Conservation (phyloP, 2,797 vertebrate genomes). For the Tachyglossus aculeatus region DNA sequence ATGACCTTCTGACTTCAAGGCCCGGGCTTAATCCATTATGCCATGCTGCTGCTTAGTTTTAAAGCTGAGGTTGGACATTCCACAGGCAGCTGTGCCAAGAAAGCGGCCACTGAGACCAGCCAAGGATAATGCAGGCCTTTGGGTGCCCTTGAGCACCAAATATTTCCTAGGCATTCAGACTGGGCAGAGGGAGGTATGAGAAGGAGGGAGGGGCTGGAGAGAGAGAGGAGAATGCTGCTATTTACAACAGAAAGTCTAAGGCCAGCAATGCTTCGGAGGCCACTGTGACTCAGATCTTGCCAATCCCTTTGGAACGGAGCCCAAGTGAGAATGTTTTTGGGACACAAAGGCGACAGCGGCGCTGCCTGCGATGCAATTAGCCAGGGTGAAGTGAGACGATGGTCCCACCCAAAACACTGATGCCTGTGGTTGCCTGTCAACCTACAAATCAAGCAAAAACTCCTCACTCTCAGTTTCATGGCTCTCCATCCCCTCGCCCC, state of each 20-base stretch:
- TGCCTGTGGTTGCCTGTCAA: too few species aligned
- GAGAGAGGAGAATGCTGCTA: slow-evolving; percentile 15
- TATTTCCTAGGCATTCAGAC: neutral
- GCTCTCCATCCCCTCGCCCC: too few species aligned
- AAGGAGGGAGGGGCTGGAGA: slow-evolving; percentile 37
- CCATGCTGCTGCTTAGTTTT: too few species aligned
- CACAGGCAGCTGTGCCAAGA: neutral
- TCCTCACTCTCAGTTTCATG: too few species aligned
- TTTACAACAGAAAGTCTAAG: neutral
- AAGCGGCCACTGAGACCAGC: neutral
- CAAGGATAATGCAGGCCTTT: neutral
- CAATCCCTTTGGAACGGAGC: slow-evolving; percentile 5
- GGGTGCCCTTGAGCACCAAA: slow-evolving; percentile 26
- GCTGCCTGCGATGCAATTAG: too few species aligned
- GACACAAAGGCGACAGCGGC: too few species aligned
- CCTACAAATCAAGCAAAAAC: too few species aligned
- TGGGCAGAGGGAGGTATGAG: too few species aligned
- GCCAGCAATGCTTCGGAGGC: neutral
- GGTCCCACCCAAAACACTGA: too few species aligned
- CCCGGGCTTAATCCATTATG: too few species aligned
- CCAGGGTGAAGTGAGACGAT: too few species aligned
- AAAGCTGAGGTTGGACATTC: neutral
- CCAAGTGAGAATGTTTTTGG: neutral
- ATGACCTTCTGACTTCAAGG: too few species aligned
- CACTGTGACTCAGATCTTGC: slow-evolving; percentile 19